Base-by-base conservation (phyloP, 1,140 invertebrate species). In the Sogatella furcifera region DNA sequence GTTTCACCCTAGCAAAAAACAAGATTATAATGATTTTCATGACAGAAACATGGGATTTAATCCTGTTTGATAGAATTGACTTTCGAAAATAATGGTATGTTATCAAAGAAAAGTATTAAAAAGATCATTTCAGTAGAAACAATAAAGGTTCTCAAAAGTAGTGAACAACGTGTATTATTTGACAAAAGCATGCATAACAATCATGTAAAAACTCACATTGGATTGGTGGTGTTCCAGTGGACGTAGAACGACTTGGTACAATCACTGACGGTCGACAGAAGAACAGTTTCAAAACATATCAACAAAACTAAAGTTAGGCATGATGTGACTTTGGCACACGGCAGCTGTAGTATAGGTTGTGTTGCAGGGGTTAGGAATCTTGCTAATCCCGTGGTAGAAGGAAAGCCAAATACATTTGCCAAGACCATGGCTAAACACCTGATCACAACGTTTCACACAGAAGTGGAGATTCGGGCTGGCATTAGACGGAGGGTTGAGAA, bases 221-320 rank as follows among this genome's bases (percentile, higher is more conserved):
- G 87, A 73, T 90, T 89, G 31, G 86, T 88, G 65, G 86, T 89
- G 76, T 90, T 90, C 88, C 88, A 90, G 69, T 90, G 86, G 76
- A 90, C 87, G 74, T 85, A 86, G 73, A 89, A 89, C 15, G 85
- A 84, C 73, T 89, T 89, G 53, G 86, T 86, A 74, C 85, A 86
- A 71, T 85, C 86, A 63, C 85, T 87, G 68, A 85, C 80, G 14
- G 82, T 84, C 22, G 81, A 84, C 38, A 85, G 76, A 71, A 89
- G 76, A 22, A 88, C 84, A 68, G 85, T 88, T 79, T 90, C 85
- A 67, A 89, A 80, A 76, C 83, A 86, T 65, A 85, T 79, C 70
- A 89, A 77, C 66, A 88, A 78, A 65, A 89, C 78, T 67, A 89
- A 77, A 64, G 82, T 84, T 57, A 83, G 76, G 67, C 81, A 80